Evolutionary conservation across 2,888 invertebrate genomes (phyloP).

Genomic region (Drosophila mercatorum): DNA sequence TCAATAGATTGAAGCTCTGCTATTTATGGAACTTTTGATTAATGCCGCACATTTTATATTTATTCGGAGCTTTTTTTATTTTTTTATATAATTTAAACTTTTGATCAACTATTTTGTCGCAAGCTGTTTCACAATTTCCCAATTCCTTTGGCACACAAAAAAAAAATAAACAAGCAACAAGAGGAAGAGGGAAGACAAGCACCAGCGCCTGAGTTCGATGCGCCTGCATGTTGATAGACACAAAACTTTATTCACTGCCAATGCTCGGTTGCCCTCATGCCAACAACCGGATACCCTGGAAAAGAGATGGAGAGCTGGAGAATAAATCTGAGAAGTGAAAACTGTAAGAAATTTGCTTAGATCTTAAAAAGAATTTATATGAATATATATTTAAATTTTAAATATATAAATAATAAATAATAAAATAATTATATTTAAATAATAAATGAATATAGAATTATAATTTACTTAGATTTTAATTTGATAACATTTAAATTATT

Average conservation of each 20-base stretch:
- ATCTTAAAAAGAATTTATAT: not conserved
- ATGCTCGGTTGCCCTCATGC: constrained; percentile 25
- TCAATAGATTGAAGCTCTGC: not conserved
- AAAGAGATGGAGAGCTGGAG: not conserved
- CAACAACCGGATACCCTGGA: constrained; percentile 31
- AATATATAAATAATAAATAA: too few relatives aligned
- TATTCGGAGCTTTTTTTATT: not conserved
- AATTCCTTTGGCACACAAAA: constrained; percentile 21
- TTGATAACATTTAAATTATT: too few relatives aligned
- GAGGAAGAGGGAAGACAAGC: constrained; percentile 16
- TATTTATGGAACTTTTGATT: constrained; percentile 8
- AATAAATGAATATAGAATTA: too few relatives aligned
- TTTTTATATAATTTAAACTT: constrained; percentile 8
- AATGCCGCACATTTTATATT: constrained; percentile 9
- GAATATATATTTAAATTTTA: not conserved
- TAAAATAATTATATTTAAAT: too few relatives aligned
- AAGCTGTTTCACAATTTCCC: constrained; percentile 24
- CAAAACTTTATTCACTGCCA: constrained; percentile 67
- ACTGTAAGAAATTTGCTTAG: not conserved
- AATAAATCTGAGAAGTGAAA: too few relatives aligned
- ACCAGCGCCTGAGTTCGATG: constrained; percentile 52
- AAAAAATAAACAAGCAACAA: constrained; percentile 21
- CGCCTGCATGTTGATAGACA: constrained; percentile 68
- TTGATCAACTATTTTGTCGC: constrained; percentile 23
- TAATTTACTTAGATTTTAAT: not conserved